phyloP scores from a whole-genome alignment of 2,797 vertebrate species.

The Intellagama lesueurii region DNA sequence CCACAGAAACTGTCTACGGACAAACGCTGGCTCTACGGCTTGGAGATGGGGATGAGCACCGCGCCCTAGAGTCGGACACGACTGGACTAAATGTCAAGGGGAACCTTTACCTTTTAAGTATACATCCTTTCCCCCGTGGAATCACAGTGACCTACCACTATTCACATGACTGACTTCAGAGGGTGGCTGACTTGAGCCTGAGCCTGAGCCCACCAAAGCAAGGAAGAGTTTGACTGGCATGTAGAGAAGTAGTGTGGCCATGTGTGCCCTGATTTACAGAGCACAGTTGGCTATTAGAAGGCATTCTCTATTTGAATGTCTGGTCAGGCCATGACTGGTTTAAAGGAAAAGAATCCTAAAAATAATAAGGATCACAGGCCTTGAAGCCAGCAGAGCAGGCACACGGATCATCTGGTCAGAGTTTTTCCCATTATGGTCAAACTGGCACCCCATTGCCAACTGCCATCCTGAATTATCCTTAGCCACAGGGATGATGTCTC shows the following conservation, averaged over 20 bases:
- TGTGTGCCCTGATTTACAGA: background rate
- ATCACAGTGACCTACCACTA: background rate
- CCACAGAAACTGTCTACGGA: too few species aligned
- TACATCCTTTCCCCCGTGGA: too few species aligned
- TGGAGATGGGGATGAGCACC: too few species aligned
- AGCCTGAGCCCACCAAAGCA: background rate
- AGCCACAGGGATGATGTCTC: too few species aligned
- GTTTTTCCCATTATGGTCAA: background rate
- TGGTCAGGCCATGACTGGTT: background rate
- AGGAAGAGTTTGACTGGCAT: background rate
- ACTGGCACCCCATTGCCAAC: too few species aligned
- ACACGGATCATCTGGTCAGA: background rate
- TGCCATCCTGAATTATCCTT: too few species aligned
- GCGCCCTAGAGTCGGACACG: too few species aligned
- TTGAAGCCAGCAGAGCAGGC: background rate
- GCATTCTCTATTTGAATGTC: too few species aligned
- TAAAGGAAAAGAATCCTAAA: background rate
- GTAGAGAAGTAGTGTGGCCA: background rate
- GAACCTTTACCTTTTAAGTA: too few species aligned
- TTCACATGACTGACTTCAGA: background rate
- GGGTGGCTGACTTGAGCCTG: background rate
- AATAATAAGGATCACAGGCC: background rate
- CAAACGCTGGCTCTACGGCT: too few species aligned
- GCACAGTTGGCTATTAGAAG: background rate
- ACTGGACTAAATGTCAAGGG: too few species aligned